These are phyloP conservation scores for Lemur catta DNA, from an alignment of 2,797 vertebrate genomes.

Conservation along the genomic window DNA sequence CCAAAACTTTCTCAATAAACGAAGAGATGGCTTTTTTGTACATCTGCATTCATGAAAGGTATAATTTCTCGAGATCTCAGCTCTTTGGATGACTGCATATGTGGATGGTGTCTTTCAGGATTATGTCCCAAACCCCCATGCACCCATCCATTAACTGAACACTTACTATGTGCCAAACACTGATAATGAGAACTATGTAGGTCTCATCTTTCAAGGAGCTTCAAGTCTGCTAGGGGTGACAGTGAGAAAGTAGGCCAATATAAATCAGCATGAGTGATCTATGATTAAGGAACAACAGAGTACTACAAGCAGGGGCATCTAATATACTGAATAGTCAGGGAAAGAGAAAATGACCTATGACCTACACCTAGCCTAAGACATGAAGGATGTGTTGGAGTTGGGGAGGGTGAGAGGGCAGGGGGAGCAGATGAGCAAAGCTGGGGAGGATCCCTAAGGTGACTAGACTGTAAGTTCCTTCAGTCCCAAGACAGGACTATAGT, in stretches of 20 bases:
- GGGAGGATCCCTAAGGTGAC: neutral
- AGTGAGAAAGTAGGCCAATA: neutral
- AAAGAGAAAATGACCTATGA: neutral
- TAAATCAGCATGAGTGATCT: neutral
- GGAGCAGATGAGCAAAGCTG: neutral
- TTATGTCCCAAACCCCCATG: neutral
- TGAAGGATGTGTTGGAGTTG: neutral
- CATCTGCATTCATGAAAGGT: neutral
- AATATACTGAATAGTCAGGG: neutral
- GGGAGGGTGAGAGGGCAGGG: neutral
- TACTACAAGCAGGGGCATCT: neutral
- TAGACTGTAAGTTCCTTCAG: neutral
- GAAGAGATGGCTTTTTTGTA: neutral
- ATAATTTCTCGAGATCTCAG: neutral
- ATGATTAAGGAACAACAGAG: neutral
- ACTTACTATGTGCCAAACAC: neutral
- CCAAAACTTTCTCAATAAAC: neutral
- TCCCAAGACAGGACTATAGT: neutral
- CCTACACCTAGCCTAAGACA: neutral
- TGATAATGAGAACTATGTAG: neutral
- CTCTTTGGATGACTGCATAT: neutral
- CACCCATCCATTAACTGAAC: neutral
- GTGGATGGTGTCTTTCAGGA: neutral
- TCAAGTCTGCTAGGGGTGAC: neutral
- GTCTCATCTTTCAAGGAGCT: neutral